phyloP scores from a whole-genome alignment of 2,797 vertebrate species.

The Sebastiscus albofasciatus region DNA sequence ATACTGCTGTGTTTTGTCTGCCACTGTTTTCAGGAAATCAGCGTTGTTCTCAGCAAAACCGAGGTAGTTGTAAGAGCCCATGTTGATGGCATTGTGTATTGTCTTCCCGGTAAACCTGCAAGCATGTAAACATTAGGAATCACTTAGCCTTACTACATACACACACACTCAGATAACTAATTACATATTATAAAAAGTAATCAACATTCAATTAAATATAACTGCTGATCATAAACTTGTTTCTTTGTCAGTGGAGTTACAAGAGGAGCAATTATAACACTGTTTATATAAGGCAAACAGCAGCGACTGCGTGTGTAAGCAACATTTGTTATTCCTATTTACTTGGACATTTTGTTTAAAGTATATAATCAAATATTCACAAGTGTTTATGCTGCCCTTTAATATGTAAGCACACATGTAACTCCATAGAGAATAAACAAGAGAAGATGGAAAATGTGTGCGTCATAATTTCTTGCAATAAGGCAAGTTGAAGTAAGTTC shows the following conservation, averaged over 20 bases:
- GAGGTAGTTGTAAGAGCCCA: constrained; percentile 98
- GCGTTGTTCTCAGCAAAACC: constrained; percentile 89
- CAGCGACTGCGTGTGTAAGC: neutral
- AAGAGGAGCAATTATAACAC: constrained; percentile 8
- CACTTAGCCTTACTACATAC: neutral
- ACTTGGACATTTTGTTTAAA: neutral
- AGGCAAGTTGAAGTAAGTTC: neutral
- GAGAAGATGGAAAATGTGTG: neutral
- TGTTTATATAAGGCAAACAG: constrained; percentile 8
- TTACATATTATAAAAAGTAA: constrained; percentile 14
- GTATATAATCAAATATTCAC: constrained; percentile 15
- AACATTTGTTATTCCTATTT: neutral
- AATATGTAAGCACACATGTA: neutral
- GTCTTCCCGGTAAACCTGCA: constrained; percentile 90
- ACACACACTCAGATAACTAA: neutral
- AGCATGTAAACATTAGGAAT: constrained; percentile 33
- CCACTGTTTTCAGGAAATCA: constrained; percentile 89
- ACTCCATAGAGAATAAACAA: neutral
- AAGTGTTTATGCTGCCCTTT: neutral
- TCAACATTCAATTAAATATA: constrained; percentile 37
- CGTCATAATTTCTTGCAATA: neutral
- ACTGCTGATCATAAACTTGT: constrained; percentile 19
- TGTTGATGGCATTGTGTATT: constrained; percentile 92
- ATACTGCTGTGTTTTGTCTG: constrained; percentile 80
- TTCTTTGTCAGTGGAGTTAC: constrained; percentile 5